Evolutionary conservation across 2,113 vertebrate genomes (phyloP).

Genomic region (Azemiops feae): DNA sequence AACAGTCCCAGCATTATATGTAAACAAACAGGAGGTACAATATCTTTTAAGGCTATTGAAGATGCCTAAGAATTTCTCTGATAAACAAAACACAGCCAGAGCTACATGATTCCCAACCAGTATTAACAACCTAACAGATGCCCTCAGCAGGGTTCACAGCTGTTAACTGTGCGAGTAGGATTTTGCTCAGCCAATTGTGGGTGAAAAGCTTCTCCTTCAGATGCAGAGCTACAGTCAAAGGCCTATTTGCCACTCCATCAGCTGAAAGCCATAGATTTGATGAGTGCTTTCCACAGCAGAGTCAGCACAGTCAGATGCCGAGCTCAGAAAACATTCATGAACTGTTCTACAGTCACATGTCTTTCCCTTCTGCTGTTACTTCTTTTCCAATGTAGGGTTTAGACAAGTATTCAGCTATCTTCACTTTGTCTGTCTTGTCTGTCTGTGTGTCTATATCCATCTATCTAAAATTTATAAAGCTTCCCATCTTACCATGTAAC

Average conservation of each 20-base stretch:
- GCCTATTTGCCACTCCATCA: slow-evolving; percentile 37
- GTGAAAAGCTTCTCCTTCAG: slow-evolving; percentile 38
- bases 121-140: slow-evolving; percentile 58
- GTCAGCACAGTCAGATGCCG: slow-evolving; percentile 18
- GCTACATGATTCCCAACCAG: slow-evolving; percentile 36
- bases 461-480: neutral
- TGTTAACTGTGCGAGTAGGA: slow-evolving; percentile 38
- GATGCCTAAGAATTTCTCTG: slow-evolving; percentile 50
- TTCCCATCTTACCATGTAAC: neutral
- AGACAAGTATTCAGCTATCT: neutral
- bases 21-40: slow-evolving; percentile 57
- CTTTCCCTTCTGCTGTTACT: slow-evolving; percentile 25
- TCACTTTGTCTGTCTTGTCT: neutral
- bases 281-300: slow-evolving; percentile 36
- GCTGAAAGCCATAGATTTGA: slow-evolving; percentile 29
- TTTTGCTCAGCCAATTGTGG: slow-evolving; percentile 54
- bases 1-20: slow-evolving; percentile 30
- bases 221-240: slow-evolving; percentile 28
- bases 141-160: slow-evolving; percentile 65
- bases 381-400: neutral
- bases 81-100: slow-evolving; percentile 59
- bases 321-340: slow-evolving; percentile 17
- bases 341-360: rapidly evolving
- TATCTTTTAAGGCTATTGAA: slow-evolving; percentile 48
- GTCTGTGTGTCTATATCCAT: neutral